Base-by-base conservation (phyloP, 2,888 invertebrate species). In the Scaptomyza cyrtandrae region DNA sequence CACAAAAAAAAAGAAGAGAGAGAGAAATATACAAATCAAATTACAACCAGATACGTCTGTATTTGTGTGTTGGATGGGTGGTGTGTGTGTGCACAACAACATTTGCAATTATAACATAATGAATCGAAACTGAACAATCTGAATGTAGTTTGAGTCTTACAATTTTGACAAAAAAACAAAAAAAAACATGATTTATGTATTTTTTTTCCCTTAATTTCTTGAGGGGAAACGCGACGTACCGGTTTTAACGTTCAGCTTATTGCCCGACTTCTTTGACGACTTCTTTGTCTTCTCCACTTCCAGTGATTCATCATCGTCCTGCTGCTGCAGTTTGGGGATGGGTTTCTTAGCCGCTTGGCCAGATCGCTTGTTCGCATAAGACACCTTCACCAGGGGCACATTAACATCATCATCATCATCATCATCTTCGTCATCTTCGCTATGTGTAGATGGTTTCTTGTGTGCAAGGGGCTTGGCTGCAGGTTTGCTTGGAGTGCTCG, bases 221-320 rank as follows among this genome's bases (percentile, higher is more conserved):
- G 44, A 31, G 54, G 37, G 39, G 60, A 93, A 95, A 95, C 95
- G 96, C 93, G 96, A 95, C 95, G 95, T 95, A 95, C 96, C 96
- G 93, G 95, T 96, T 91, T 92, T 92, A 67, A 91, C 90, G 88
- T 91, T 92, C 83, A 90, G 86, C 87, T 91, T 91, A 2, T 89
- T 89, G 71, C 76, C 86, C 44, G 87, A 66, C 54, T 88, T 86
- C 75, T 94, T 86, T 14, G 81, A 65, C 56, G 85, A 70, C 59
- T 80, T 88, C 93, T 93, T 84, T 33, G 58, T 31, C 65, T 78
- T 90, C 48, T 85, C 85, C 41, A 76, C 66, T 69, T 82, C 81
- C 46, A 70, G 33, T n/a, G 82, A 82, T 10, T 78, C 83, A 39
- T 88, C 80, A 24, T 88, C 80, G 16, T 83, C 71, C 45, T 71